phyloP scores from a whole-genome alignment of 2,797 vertebrate species.

The Apogon hyalosoma region DNA sequence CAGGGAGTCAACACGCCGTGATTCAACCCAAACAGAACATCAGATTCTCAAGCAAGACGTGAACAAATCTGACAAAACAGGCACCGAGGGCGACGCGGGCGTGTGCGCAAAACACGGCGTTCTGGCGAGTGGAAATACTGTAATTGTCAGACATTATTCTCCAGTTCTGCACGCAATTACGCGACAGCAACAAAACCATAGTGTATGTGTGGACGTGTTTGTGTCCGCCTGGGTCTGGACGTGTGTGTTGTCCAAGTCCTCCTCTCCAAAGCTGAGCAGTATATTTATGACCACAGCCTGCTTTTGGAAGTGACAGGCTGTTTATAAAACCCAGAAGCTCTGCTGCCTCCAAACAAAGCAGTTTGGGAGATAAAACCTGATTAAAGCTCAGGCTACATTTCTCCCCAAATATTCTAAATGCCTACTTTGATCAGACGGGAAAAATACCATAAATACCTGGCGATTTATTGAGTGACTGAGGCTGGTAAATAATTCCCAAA shows the following conservation, averaged over 20 bases:
- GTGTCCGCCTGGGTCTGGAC: slow-evolving; percentile 3
- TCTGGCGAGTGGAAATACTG: slow-evolving; percentile 24
- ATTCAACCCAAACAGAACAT: slow-evolving; percentile 19
- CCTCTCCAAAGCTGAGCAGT: slow-evolving; percentile 57
- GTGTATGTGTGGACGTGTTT: neutral
- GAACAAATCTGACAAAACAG: slow-evolving; percentile 16
- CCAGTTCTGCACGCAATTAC: slow-evolving; percentile 24
- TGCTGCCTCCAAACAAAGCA: slow-evolving; percentile 58
- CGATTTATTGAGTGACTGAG: neutral
- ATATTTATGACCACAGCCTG: slow-evolving; percentile 70
- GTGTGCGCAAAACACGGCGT: neutral
- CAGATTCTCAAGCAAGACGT: slow-evolving; percentile 2
- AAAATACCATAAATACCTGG: neutral
- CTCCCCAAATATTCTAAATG: slow-evolving; percentile 39
- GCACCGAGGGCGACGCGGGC: neutral
- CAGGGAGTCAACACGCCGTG: slow-evolving; percentile 30
- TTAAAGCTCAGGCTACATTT: slow-evolving; percentile 9
- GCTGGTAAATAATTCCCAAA: neutral
- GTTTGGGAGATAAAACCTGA: slow-evolving; percentile 48
- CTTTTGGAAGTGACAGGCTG: slow-evolving; percentile 77
- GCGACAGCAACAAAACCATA: slow-evolving; percentile 17
- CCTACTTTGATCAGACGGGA: slow-evolving; percentile 2
- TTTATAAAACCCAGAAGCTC: slow-evolving; percentile 76
- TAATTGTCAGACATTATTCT: slow-evolving; percentile 35
- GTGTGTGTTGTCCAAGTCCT: slow-evolving; percentile 42